phyloP scores from a whole-genome alignment of 2,797 vertebrate species.

The Orestias chungarensis region DNA sequence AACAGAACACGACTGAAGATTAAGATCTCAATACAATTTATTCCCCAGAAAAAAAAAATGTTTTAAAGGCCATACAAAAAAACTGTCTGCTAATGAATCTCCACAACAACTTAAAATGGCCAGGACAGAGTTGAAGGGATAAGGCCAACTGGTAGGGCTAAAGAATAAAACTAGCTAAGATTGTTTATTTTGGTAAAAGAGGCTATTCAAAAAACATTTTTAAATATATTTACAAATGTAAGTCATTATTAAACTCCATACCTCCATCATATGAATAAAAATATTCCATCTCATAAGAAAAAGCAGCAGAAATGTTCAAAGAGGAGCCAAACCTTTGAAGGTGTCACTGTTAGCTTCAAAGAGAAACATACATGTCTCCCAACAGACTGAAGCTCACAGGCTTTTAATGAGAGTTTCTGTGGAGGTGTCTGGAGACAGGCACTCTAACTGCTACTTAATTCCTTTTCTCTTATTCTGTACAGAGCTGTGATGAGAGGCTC shows the following conservation, averaged over 20 bases:
- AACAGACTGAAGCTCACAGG: constrained; percentile 54
- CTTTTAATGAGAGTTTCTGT: constrained; percentile 47
- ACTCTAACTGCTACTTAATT: constrained; percentile 36
- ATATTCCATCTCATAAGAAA: constrained; percentile 50
- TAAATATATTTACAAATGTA: neutral
- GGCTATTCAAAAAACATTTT: neutral
- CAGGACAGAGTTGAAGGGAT: too few species aligned
- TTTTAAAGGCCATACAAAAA: too few species aligned
- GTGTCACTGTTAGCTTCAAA: constrained; percentile 79
- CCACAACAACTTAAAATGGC: neutral
- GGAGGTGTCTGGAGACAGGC: constrained; percentile 36
- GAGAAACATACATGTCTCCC: constrained; percentile 63
- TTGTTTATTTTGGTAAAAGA: neutral
- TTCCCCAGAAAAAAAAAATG: too few species aligned
- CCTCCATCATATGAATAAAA: constrained; percentile 1
- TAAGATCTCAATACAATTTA: neutral
- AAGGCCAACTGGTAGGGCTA: neutral
- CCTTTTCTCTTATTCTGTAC: constrained; percentile 14
- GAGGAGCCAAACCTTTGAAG: constrained; percentile 76
- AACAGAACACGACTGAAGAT: neutral
- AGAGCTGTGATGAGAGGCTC: constrained; percentile 19
- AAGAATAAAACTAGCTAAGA: neutral
- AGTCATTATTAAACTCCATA: neutral
- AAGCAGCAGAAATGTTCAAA: constrained; percentile 77
- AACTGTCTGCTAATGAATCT: neutral